These are phyloP conservation scores for Rhodinocichla rosea DNA, from an alignment of 2,113 vertebrate species.

Conservation along the genomic window DNA sequence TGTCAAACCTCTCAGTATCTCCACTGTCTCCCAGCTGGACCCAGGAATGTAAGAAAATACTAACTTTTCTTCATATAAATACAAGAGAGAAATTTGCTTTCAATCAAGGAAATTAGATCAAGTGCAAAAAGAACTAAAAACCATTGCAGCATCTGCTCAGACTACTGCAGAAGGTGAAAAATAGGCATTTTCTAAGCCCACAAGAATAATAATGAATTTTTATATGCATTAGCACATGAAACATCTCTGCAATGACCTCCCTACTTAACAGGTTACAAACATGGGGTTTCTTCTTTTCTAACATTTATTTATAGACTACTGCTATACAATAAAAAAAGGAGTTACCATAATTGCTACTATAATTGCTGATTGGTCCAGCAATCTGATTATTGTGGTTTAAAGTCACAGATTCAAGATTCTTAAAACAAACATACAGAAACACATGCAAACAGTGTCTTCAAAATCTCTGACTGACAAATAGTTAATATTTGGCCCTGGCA, in stretches of 20 bases:
- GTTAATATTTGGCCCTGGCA: neutral
- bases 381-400: neutral
- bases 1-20: slow-evolving; percentile 20
- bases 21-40: slow-evolving; percentile 54
- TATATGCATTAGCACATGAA: neutral
- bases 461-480: neutral
- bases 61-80: slow-evolving; percentile 4
- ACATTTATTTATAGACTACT: neutral
- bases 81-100: slow-evolving; percentile 24
- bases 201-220: neutral
- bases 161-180: neutral
- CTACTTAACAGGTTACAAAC: neutral
- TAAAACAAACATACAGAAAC: neutral
- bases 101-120: neutral
- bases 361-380: neutral
- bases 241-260: neutral
- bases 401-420: neutral
- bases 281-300: neutral
- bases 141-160: neutral
- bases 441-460: neutral
- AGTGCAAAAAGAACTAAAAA: neutral
- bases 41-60: slow-evolving; percentile 42
- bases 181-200: neutral
- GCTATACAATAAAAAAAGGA: neutral
- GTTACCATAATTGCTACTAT: neutral